These are phyloP conservation scores for Metallyticus violacea DNA, from an alignment of 2,888 invertebrate species.

Conservation along the genomic window DNA sequence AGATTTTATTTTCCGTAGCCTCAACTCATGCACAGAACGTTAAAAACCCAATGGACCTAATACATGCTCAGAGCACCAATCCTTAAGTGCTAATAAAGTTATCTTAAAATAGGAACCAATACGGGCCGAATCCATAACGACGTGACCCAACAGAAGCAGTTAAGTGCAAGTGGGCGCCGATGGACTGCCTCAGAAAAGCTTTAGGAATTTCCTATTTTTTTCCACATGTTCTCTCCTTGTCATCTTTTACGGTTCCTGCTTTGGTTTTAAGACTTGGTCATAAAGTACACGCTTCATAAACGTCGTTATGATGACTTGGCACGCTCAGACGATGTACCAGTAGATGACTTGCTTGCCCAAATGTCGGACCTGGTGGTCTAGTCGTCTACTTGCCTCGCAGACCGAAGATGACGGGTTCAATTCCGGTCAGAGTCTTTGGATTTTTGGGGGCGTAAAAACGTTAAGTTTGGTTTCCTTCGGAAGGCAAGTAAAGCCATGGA, in stretches of 20 bases:
- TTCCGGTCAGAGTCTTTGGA: too few species aligned
- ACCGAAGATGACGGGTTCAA: too few species aligned
- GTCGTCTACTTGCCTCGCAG: too few species aligned
- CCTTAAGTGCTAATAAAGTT: too few species aligned
- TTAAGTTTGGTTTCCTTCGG: too few species aligned
- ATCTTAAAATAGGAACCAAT: background rate
- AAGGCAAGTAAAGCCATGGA: too few species aligned
- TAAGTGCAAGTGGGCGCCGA: background rate
- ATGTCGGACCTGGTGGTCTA: too few species aligned
- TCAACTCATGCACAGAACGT: constrained; percentile 3
- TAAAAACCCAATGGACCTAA: background rate
- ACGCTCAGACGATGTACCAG: too few species aligned
- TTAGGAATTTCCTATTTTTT: background rate
- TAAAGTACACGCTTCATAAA: background rate
- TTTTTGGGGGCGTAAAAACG: too few species aligned
- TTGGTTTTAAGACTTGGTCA: background rate
- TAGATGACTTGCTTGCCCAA: too few species aligned
- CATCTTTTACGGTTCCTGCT: background rate
- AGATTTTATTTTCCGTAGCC: constrained; percentile 2
- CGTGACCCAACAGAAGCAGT: background rate
- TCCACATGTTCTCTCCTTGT: background rate
- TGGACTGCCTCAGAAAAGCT: too few species aligned
- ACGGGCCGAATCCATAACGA: background rate
- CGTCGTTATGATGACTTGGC: background rate
- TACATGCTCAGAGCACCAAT: too few species aligned